These are phyloP conservation scores for Cryptomyrus ogoouensis DNA, from an alignment of 2,113 vertebrate genomes.

Conservation along the genomic window DNA sequence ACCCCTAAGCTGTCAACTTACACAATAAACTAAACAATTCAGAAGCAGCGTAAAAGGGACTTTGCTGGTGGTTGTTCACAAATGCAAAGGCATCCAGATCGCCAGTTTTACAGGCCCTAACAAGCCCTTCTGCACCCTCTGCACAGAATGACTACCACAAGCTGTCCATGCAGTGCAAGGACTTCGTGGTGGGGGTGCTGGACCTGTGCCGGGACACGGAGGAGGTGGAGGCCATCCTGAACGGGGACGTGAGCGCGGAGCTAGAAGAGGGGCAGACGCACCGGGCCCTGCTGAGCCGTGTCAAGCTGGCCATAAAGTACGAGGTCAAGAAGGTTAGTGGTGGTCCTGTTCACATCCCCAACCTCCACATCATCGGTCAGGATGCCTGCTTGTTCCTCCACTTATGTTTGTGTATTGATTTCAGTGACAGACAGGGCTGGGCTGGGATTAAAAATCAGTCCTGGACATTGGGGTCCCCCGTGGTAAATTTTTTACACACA, in stretches of 20 bases:
- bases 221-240: conserved; percentile 81
- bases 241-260: conserved; percentile 71
- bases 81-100: background rate
- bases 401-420: background rate
- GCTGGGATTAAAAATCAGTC: background rate
- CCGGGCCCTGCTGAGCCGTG: conserved; percentile 69
- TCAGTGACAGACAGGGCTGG: background rate
- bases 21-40: background rate
- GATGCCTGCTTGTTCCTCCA: background rate
- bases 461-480: background rate
- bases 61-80: background rate
- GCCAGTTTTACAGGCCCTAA: background rate
- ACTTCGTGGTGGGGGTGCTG: conserved; percentile 81
- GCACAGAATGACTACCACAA: conserved; percentile 83
- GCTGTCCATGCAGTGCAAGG: conserved; percentile 87
- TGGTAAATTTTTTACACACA: background rate
- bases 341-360: background rate
- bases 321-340: conserved; percentile 79
- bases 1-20: background rate
- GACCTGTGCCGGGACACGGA: conserved; percentile 81
- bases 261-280: conserved; percentile 60
- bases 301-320: conserved; percentile 83
- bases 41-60: background rate
- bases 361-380: background rate
- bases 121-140: conserved; percentile 11